Conservation (phyloP, 2,888 invertebrate genomes). For the Eupithecia inturbata region DNA sequence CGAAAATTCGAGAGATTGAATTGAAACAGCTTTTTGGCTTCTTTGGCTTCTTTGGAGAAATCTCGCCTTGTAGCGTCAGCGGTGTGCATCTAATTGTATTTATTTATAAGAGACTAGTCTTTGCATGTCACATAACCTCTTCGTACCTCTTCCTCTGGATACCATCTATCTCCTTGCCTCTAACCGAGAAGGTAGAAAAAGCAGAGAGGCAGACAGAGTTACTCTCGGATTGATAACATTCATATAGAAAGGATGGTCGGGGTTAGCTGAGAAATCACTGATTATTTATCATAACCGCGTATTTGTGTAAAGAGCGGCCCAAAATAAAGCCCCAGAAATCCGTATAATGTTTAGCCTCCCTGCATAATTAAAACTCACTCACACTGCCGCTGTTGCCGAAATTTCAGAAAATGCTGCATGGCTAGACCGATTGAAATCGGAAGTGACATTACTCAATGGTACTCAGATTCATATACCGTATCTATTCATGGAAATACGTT, state of each 20-base stretch:
- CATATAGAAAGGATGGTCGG: background rate
- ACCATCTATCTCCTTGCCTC: no score
- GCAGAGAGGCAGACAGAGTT: background rate
- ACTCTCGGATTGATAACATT: background rate
- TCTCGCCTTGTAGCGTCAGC: background rate
- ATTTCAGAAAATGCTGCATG: conserved; percentile 12
- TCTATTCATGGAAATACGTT: background rate
- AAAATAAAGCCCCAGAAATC: conserved; percentile 13
- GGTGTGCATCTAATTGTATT: background rate
- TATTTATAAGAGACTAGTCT: background rate
- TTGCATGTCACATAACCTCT: no score
- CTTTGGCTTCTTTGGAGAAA: background rate
- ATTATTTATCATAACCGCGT: conserved; percentile 4
- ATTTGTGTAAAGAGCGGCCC: background rate
- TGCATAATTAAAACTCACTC: conserved; percentile 22
- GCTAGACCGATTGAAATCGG: conserved; percentile 1
- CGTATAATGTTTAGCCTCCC: conserved; percentile 15
- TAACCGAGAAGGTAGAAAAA: no score
- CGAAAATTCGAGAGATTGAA: background rate
- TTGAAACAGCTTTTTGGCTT: conserved; percentile 6
- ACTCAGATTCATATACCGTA: no score
- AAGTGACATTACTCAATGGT: conserved; percentile 4
- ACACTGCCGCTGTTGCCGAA: conserved; percentile 1
- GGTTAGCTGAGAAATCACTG: background rate
- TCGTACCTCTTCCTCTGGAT: no score